These are phyloP conservation scores for Sipha flava DNA, from an alignment of 1,140 invertebrate species.

Conservation along the genomic window DNA sequence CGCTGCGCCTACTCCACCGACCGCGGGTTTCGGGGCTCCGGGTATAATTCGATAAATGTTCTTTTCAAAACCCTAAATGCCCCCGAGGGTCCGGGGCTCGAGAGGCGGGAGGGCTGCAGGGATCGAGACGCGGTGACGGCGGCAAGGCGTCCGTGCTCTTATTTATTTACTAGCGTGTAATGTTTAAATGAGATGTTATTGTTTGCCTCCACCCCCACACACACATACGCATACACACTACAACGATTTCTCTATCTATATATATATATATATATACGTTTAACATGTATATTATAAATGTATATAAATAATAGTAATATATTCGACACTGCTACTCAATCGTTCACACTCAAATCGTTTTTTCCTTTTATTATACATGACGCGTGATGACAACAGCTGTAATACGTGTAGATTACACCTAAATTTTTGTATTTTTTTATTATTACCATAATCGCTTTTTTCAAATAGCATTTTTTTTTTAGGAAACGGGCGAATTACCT, in stretches of 20 bases:
- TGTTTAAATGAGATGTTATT: constrained; percentile 33
- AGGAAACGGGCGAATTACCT: too few relatives aligned
- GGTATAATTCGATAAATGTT: constrained; percentile 32
- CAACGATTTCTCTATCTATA: neutral
- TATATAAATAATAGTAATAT: neutral
- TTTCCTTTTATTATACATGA: too few relatives aligned
- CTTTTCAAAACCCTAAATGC: constrained; percentile 30
- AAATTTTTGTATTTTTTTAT: too few relatives aligned
- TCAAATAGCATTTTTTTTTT: too few relatives aligned
- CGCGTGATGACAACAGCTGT: too few relatives aligned
- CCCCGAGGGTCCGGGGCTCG: neutral
- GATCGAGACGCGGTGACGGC: neutral
- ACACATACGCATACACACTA: neutral
- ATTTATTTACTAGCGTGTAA: constrained; percentile 32
- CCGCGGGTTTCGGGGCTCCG: neutral
- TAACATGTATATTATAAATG: neutral
- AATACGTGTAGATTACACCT: too few relatives aligned
- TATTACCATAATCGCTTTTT: too few relatives aligned
- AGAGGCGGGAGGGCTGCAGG: neutral
- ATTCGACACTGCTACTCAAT: neutral
- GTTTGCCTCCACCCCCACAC: constrained; percentile 1
- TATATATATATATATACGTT: neutral
- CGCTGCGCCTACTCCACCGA: neutral
- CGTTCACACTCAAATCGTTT: constrained; percentile 5
- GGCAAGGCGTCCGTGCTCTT: constrained; percentile 22